Base-by-base conservation (phyloP, 1,140 invertebrate species). In the Lucilia cuprina region DNA sequence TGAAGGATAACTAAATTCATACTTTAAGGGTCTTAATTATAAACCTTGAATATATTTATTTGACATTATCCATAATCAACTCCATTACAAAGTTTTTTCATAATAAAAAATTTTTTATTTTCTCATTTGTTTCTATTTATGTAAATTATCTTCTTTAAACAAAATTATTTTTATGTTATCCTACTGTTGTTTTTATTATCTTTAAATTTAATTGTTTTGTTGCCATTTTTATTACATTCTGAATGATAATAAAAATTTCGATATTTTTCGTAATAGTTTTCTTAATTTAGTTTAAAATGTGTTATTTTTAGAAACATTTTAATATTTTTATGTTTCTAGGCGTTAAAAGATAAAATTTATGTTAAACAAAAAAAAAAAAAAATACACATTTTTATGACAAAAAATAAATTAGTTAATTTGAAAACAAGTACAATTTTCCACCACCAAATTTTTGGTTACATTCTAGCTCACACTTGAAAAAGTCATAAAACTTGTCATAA, bases 311-410 rank as follows among this genome's bases (percentile, higher is more conserved):
- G 13, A 60, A 14, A 60, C 7, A 60, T 78, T 41, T 78, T 78
- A 78, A 78, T 41, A 78, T 78, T 47, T 78, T 78, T 78, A 78
- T 78, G 75, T 35, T 41, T 19, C 14, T 41, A 78, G 75, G 75
- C 75, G 75, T 78, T 78, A 78, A 78, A 60, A 78, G 34, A 78
- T 78, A 41, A 41, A 78, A 78, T 78, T 78, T 78, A 78, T 41
- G 75, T 41, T 77, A 30, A 78, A 41, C 41, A 41, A 2, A 41
- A 78, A 78, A 19, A 78, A 41, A 2, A 41, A 78, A 78, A 19
- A 78, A 41, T 4, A n/a, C n/a, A 60, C 12, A n/a, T 78, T 78
- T 78, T 78, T 78, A 47, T 78, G 35, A 41, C 75, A 41, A 78
- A 47, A 35, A 78, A 41, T 41, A 41, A 78, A 78, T 78, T 78